Percentiles rank a stretch among this genome's conserved stretches.
Evolutionary conservation across 30 jellyfish, hydroid and myxozoan genomes (phyloP).

Genomic region (Aurelia coerulea): DNA sequence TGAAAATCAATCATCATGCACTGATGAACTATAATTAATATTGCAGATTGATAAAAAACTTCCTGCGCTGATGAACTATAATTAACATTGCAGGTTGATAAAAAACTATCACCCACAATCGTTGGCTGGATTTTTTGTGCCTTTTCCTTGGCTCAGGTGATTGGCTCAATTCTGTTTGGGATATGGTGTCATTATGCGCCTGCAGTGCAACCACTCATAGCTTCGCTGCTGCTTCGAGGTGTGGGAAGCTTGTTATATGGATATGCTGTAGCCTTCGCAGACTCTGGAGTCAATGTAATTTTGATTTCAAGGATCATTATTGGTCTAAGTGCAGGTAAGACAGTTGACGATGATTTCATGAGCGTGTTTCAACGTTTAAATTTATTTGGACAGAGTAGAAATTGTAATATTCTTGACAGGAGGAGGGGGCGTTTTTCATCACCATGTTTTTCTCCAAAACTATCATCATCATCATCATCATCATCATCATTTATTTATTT

Average conservation of each 20-base stretch:
- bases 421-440: too few relatives aligned
- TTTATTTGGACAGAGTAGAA: too few relatives aligned
- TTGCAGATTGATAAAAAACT: too few relatives aligned
- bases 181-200: slow-evolving; percentile 54
- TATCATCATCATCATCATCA: too few relatives aligned
- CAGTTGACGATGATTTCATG: not conserved
- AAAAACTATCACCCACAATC: slow-evolving; percentile 25
- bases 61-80: too few relatives aligned
- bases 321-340: slow-evolving; percentile 76
- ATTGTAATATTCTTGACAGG: too few relatives aligned
- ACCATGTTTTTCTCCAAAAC: too few relatives aligned
- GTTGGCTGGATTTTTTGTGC: slow-evolving; percentile 80
- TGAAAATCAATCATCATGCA: too few relatives aligned
- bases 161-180: slow-evolving; percentile 49
- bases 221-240: slow-evolving; percentile 41
- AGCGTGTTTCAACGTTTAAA: too few relatives aligned
- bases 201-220: slow-evolving; percentile 60
- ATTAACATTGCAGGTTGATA: slow-evolving; percentile 30
- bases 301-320: slow-evolving; percentile 52
- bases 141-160: slow-evolving; percentile 54
- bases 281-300: slow-evolving; percentile 48
- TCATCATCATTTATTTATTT: too few relatives aligned
- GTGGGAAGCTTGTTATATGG: slow-evolving; percentile 67
- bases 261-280: slow-evolving; percentile 52
- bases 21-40: too few relatives aligned